phyloP scores from a whole-genome alignment of 2,797 vertebrate genomes.

The Heterohyrax brucei region DNA sequence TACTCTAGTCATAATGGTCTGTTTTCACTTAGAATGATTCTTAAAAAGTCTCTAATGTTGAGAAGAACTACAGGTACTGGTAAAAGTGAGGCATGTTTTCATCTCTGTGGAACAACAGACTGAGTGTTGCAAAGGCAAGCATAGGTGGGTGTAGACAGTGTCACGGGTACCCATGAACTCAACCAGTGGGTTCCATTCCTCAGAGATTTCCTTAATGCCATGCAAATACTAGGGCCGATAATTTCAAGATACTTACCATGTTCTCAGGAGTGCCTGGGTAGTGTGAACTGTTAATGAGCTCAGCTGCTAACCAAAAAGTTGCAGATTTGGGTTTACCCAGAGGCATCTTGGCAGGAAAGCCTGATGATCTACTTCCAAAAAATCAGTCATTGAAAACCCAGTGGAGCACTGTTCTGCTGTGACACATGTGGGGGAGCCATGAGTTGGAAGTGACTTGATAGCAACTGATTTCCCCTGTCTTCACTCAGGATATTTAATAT shows the following conservation, averaged over 20 bases:
- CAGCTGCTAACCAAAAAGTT: no score
- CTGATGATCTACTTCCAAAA: background rate
- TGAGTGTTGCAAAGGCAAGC: conserved; percentile 52
- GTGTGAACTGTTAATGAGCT: no score
- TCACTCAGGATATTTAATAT: background rate
- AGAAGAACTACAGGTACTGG: background rate
- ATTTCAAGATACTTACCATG: background rate
- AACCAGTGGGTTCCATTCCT: background rate
- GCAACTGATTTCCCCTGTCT: background rate
- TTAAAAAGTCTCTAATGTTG: background rate
- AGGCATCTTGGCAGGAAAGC: background rate
- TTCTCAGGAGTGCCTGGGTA: no score
- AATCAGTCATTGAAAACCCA: background rate
- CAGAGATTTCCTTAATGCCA: background rate
- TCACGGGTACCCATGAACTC: background rate
- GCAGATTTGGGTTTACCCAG: no score
- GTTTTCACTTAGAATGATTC: background rate
- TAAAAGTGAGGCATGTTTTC: background rate
- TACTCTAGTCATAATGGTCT: background rate
- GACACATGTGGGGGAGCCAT: background rate
- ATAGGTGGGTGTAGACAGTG: background rate
- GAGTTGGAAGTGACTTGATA: background rate
- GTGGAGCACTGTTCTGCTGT: background rate
- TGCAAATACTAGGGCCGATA: background rate
- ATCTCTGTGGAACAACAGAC: background rate